phyloP scores from a whole-genome alignment of 2,888 invertebrate species.

The Cartodere bifasciata region DNA sequence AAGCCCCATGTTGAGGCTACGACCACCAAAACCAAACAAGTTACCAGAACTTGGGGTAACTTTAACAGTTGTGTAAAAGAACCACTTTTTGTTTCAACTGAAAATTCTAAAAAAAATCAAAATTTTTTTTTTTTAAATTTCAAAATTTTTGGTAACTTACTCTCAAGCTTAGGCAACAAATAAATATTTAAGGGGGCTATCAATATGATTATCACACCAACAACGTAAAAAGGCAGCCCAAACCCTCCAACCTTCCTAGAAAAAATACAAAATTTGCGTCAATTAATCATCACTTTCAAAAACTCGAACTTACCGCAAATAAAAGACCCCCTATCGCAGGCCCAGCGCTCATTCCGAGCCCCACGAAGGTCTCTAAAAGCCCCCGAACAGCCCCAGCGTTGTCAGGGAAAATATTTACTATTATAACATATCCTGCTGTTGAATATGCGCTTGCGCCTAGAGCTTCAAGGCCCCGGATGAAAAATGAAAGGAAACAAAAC shows the following conservation, averaged over 20 bases:
- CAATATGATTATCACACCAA: constrained; percentile 52
- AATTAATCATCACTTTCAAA: not conserved
- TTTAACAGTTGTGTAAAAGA: constrained; percentile 48
- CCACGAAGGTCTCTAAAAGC: constrained; percentile 65
- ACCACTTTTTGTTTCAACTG: constrained; percentile 35
- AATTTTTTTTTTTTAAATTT: constrained; percentile 2
- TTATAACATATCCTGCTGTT: constrained; percentile 64
- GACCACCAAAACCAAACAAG: constrained; percentile 53
- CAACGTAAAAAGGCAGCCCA: constrained; percentile 61
- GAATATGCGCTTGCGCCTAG: constrained; percentile 63
- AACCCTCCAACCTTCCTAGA: constrained; percentile 68
- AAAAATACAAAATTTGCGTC: constrained; percentile 22
- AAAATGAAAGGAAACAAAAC: constrained; percentile 55
- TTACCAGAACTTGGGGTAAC: constrained; percentile 55
- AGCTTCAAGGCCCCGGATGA: constrained; percentile 60
- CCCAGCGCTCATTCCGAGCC: constrained; percentile 67
- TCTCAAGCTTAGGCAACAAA: constrained; percentile 46
- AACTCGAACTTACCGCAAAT: constrained; percentile 49
- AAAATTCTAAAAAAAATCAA: no score
- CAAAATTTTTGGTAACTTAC: constrained; percentile 30
- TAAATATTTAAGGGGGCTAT: constrained; percentile 50
- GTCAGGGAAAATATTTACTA: constrained; percentile 62
- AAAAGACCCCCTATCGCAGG: constrained; percentile 66
- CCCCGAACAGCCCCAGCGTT: constrained; percentile 62
- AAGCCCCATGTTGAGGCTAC: constrained; percentile 63